A percentile compares a stretch with the other conserved stretches of the same genome.
These are phyloP conservation scores for Pandemis heparana DNA, from an alignment of 2,888 invertebrate genomes.

Conservation along the genomic window DNA sequence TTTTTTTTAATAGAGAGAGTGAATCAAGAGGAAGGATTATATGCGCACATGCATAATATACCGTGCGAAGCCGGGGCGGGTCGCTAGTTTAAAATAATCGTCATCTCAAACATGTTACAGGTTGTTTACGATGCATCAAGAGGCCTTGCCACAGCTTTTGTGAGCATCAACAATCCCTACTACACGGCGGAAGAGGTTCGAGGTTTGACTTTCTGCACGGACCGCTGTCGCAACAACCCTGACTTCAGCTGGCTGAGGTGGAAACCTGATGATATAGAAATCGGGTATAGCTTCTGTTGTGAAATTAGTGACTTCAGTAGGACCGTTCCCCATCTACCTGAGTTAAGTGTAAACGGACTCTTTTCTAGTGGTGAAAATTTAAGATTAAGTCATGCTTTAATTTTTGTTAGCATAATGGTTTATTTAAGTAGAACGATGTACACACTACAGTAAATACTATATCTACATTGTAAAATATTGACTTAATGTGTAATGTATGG, in stretches of 20 bases:
- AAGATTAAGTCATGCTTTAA: not conserved
- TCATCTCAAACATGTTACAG: slow-evolving; percentile 54
- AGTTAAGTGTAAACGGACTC: slow-evolving; percentile 76
- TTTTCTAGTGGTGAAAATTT: slow-evolving; percentile 54
- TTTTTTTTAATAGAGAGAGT: too few species aligned
- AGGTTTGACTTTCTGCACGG: slow-evolving; percentile 80
- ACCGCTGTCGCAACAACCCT: slow-evolving; percentile 82
- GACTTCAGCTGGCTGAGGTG: slow-evolving; percentile 87
- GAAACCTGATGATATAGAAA: slow-evolving; percentile 77
- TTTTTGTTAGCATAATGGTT: not conserved
- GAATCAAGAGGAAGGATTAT: too few species aligned
- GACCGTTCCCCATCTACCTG: slow-evolving; percentile 82
- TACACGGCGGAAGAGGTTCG: slow-evolving; percentile 70
- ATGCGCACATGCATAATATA: too few species aligned
- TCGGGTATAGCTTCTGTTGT: slow-evolving; percentile 88
- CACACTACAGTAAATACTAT: not conserved
- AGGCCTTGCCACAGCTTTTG: slow-evolving; percentile 84
- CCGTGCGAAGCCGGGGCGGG: too few species aligned
- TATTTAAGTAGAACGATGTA: not conserved
- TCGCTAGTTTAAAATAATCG: not conserved
- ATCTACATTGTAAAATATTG: too few species aligned
- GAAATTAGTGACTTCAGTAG: slow-evolving; percentile 84
- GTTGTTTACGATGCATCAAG: slow-evolving; percentile 83
- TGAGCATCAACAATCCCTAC: slow-evolving; percentile 88
- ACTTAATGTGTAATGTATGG: too few species aligned